Percentiles rank a stretch among this genome's conserved stretches.
phyloP scores from a whole-genome alignment of 2,888 invertebrate genomes.

The Pseudococcus viburni region DNA sequence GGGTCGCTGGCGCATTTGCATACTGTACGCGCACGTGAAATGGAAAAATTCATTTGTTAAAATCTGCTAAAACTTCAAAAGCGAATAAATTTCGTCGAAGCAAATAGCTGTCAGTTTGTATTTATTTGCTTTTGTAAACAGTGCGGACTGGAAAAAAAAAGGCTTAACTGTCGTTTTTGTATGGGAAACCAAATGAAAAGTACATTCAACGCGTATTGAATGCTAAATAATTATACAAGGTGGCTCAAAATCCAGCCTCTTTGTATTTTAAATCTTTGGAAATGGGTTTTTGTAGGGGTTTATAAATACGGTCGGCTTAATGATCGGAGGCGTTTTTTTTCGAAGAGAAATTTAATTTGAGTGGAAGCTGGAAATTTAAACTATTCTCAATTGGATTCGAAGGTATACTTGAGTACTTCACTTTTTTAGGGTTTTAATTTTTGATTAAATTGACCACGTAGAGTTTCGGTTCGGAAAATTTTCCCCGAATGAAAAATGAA shows the following conservation, averaged over 20 bases:
- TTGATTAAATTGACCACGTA: too few relatives aligned
- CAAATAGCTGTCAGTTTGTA: conserved; percentile 58
- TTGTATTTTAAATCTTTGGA: background rate
- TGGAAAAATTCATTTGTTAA: conserved; percentile 56
- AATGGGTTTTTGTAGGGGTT: background rate
- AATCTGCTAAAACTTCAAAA: conserved; percentile 56
- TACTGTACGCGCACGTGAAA: conserved; percentile 24
- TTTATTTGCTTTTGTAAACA: conserved; percentile 58
- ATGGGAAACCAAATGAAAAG: conserved; percentile 57
- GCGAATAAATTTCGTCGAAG: conserved; percentile 47
- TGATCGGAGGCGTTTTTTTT: too few relatives aligned
- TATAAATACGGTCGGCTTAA: background rate
- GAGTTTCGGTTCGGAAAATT: too few relatives aligned
- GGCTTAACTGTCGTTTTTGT: conserved; percentile 50
- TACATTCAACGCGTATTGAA: conserved; percentile 56
- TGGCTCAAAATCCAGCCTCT: background rate
- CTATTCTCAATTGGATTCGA: too few relatives aligned
- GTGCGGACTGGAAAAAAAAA: conserved; percentile 6
- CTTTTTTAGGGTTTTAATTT: too few relatives aligned
- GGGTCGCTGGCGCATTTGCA: conserved; percentile 21
- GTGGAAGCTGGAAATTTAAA: background rate
- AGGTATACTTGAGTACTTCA: too few relatives aligned
- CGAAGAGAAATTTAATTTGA: background rate
- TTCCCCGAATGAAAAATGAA: background rate
- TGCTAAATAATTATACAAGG: conserved; percentile 55